These are phyloP conservation scores for Corythornis vintsioides DNA, from an alignment of 2,113 vertebrate genomes.

Conservation along the genomic window DNA sequence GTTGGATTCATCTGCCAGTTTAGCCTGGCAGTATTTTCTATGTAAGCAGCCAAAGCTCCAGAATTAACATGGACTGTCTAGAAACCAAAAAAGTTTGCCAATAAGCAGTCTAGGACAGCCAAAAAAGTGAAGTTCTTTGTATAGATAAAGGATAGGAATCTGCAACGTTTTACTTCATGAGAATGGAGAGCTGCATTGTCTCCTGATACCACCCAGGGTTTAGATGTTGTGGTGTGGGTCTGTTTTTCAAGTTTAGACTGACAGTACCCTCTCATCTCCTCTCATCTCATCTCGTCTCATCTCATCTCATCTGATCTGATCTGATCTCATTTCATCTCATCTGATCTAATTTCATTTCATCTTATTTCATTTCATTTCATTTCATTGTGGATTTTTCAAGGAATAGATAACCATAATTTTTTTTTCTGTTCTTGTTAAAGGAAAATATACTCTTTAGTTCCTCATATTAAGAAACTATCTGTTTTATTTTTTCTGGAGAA, in stretches of 20 bases:
- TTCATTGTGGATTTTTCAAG: neutral
- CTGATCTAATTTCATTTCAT: too few relatives aligned
- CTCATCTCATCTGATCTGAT: too few relatives aligned
- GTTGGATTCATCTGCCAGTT: constrained; percentile 1
- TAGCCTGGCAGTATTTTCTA: neutral
- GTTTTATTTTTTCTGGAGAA: constrained; percentile 11
- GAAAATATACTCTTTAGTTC: neutral
- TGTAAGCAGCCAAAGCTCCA: constrained; percentile 5
- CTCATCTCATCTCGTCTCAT: neutral
- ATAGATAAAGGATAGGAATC: neutral
- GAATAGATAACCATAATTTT: neutral
- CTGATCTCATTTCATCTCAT: too few relatives aligned
- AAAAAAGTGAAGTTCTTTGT: neutral
- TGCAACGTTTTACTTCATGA: neutral
- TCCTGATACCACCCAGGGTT: neutral
- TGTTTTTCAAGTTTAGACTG: neutral
- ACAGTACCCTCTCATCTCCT: neutral
- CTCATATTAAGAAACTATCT: neutral
- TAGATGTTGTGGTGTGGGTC: neutral
- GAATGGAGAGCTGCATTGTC: neutral
- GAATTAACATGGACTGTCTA: constrained; percentile 9
- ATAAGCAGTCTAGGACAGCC: neutral
- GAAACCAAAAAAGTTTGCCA: constrained; percentile 5
- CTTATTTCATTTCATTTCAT: neutral
- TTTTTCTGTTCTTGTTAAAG: neutral